phyloP scores from a whole-genome alignment of 53 echinoderm and acorn worm species.

The Stichopus horrens region DNA sequence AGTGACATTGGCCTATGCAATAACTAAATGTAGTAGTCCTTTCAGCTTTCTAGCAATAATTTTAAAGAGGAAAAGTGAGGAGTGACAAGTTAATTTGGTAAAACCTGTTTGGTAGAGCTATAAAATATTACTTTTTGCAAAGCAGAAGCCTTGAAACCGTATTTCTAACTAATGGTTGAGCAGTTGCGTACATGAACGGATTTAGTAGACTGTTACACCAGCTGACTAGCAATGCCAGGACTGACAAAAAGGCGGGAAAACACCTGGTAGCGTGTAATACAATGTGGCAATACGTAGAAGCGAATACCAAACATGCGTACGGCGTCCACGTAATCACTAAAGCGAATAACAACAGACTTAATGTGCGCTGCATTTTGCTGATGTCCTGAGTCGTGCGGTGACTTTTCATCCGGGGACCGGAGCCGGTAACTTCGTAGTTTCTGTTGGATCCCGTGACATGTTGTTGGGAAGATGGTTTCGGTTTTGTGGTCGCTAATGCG shows the following conservation, averaged over 20 bases:
- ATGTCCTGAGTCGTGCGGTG: background rate
- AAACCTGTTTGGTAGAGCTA: background rate
- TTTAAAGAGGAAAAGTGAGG: too few relatives aligned
- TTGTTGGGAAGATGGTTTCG: background rate
- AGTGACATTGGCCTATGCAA: too few relatives aligned
- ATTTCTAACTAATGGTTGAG: background rate
- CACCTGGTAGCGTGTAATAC: background rate
- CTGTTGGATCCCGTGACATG: background rate
- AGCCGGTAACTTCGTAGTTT: background rate
- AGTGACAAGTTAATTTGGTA: too few relatives aligned
- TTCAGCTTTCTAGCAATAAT: too few relatives aligned
- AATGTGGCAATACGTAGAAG: background rate
- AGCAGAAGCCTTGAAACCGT: background rate
- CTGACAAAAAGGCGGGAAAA: background rate
- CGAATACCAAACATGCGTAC: background rate
- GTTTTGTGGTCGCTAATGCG: background rate
- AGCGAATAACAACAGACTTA: background rate
- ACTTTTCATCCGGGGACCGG: background rate
- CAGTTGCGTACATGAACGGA: slow-evolving; percentile 6
- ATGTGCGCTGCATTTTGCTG: background rate
- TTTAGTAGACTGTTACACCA: slow-evolving; percentile 12
- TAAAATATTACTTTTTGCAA: background rate
- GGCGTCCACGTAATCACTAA: slow-evolving; percentile 6
- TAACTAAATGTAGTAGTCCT: too few relatives aligned
- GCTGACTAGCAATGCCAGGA: background rate